These are phyloP conservation scores for Coregonus ussuriensis DNA, from an alignment of 2,797 vertebrate species.

Conservation along the genomic window DNA sequence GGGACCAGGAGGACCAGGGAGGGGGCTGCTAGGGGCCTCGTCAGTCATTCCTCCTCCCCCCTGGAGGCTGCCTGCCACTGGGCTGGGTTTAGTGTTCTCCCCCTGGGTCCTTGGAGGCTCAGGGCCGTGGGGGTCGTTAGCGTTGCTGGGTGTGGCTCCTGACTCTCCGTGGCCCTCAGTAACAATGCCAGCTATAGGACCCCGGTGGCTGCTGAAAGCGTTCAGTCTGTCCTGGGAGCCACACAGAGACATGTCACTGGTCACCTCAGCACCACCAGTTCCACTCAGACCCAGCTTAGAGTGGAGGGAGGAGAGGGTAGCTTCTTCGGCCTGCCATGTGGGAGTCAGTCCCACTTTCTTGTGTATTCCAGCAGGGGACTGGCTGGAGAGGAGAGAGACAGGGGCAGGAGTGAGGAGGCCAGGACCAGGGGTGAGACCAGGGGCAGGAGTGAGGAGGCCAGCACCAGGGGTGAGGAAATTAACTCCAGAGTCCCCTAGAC, in stretches of 20 bases:
- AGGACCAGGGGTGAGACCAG: constrained; percentile 53
- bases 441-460: not conserved
- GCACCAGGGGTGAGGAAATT: constrained; percentile 38
- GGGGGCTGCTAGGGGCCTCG: constrained; percentile 10
- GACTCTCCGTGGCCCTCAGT: not conserved
- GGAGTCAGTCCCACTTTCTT: not conserved
- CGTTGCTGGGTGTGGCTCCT: not conserved
- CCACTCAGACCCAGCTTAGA: constrained; percentile 10
- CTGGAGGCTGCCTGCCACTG: not conserved
- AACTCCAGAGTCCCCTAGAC: not conserved
- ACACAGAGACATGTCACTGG: not conserved
- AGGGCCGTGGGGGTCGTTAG: not conserved
- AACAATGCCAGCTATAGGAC: not conserved
- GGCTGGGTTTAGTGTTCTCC: not conserved
- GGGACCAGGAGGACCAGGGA: not conserved
- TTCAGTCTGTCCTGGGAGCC: not conserved
- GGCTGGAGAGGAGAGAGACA: not conserved
- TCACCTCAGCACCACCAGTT: not conserved
- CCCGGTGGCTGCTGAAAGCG: not conserved
- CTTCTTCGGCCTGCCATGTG: constrained; percentile 29
- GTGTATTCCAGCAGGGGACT: not conserved
- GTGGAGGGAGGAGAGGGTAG: constrained; percentile 48
- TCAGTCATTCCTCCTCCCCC: not conserved
- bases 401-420: constrained; percentile 12
- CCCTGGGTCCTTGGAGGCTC: not conserved